Evolutionary conservation across 2,797 vertebrate genomes (phyloP), one percentile per base, ranked within the genome.

Genomic region (Tympanoctomys barrerae): DNA sequence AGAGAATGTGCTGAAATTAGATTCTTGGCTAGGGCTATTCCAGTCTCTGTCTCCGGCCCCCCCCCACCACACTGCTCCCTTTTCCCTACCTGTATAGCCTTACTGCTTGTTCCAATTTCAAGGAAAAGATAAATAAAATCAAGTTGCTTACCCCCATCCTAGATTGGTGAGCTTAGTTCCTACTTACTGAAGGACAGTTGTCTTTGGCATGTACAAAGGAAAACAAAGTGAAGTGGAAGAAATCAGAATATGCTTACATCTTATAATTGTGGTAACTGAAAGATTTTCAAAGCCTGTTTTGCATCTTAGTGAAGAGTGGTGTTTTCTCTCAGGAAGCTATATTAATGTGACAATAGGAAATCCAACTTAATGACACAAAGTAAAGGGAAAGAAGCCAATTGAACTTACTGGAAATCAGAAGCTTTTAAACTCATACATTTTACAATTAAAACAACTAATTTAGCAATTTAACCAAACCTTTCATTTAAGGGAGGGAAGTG

Each of bases 381-480:
- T 52, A 85, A 61, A 57, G 36, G 26, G 24, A 33, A 54, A 77
- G 59, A 64, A 94, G 79, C 85, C 62, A 87, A n/a, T 83, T 94
- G 84, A 94, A 96, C 28, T 96, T 96, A 92, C 16, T 96, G 70
- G 86, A 88, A 97, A 89, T 96, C 54, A 84, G 86, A 95, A 86
- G 70, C 42, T 96, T 97, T 97, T 81, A 91, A 90, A 96, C 31
- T 92, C 86, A 36, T 75, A 91, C 89, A 87, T 95, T 92, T 94
- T 94, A 94, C 91, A 96, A 95, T 75, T 64, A 96, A 94, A 97
- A 79, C 88, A 97, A 84, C 94, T 92, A 89, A 39, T 42, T 98
- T 96, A 84, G 62, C 95, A 98, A 89, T 94, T 96, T 97, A 61
- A 97, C 61, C 92, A 97, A 96, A 79, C 77, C 36, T 59, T 96